Base-by-base conservation (phyloP, 2,888 invertebrate species). In the Subacronicta megacephala region DNA sequence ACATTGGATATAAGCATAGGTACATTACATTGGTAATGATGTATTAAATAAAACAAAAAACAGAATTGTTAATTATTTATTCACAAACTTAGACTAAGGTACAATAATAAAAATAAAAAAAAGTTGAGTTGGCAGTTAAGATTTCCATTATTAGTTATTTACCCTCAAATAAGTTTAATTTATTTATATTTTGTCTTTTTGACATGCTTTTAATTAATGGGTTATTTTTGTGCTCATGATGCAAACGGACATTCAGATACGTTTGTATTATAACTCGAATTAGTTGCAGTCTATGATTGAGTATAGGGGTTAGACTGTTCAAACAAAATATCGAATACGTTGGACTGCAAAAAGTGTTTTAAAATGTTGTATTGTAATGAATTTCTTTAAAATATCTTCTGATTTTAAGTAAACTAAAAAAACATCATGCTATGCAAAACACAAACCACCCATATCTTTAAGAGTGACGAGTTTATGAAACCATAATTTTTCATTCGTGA, bases 401-500 rank as follows among this genome's bases (percentile, higher is more conserved):
- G 40, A 36, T 16, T 20, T 45, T 12, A 45, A 23, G 12, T 36
- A 45, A 7, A 47, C 31, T 47, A 18, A n/a, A 16, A 47, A 47
- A 17, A 47, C 47, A 29, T 47, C 47, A 13, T 47, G 29, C 17
- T 31, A 23, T 23, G 35, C n/a, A 23, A 41, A 42, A 35, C 40
- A 26, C 17, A 50, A 3, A 17, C 35, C 35, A 13, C 37, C 35
- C 23, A 50, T 40, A 29, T 16, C 35, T 46, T 53, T 38, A 43
- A 17, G 12, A 41, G 35, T 20, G n/a, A 35, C 33, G n/a, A 54
- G 3, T 51, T 62, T 65, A 18, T 66, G 66, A 57, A 60, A 63
- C 56, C 53, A 60, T 15, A 57, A 37, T 33, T 60, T 66, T 16
- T 44, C 26, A 36, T 63, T 26, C 20, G 52, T 55, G 59, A 12